Evolutionary conservation across 2,888 invertebrate species (phyloP).

Genomic region (Eugnorisma glareosa): DNA sequence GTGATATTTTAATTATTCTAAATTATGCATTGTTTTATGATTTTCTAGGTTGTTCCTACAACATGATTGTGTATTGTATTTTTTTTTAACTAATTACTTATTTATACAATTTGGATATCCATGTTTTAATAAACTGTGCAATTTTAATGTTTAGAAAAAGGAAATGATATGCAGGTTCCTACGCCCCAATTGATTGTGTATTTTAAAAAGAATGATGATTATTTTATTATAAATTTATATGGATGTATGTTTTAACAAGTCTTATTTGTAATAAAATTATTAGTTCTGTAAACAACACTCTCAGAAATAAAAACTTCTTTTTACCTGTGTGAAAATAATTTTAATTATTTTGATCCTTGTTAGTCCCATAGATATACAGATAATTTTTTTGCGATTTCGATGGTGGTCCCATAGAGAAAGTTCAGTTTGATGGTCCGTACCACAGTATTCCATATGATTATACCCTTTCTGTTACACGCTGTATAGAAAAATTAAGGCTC

Average conservation of each 20-base stretch:
- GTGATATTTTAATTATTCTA: conserved; percentile 87
- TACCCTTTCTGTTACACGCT: too few species aligned
- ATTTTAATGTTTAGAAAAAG: conserved; percentile 53
- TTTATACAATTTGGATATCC: conserved; percentile 57
- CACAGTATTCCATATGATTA: too few species aligned
- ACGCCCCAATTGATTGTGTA: conserved; percentile 80
- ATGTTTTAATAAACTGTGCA: conserved; percentile 55
- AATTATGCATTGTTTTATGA: conserved; percentile 78
- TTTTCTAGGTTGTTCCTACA: conserved; percentile 72
- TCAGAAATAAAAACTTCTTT: conserved; percentile 72
- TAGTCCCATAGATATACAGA: too few species aligned
- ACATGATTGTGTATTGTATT: conserved; percentile 72
- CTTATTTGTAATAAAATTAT: conserved; percentile 68
- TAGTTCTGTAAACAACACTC: conserved; percentile 67
- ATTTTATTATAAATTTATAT: conserved; percentile 70
- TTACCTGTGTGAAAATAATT: conserved; percentile 77
- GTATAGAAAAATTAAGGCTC: too few species aligned
- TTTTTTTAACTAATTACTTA: conserved; percentile 52
- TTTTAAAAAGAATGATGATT: conserved; percentile 57
- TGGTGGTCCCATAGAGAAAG: too few species aligned
- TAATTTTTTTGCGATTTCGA: too few species aligned
- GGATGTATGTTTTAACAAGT: conserved; percentile 67
- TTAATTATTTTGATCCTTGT: conserved; percentile 18
- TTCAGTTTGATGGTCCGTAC: too few species aligned
- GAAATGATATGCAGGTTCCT: conserved; percentile 84